A percentile compares a stretch with the other conserved stretches of the same genome.
Conservation (phyloP, 2,888 invertebrate genomes). For the Sussaba pulchella region DNA sequence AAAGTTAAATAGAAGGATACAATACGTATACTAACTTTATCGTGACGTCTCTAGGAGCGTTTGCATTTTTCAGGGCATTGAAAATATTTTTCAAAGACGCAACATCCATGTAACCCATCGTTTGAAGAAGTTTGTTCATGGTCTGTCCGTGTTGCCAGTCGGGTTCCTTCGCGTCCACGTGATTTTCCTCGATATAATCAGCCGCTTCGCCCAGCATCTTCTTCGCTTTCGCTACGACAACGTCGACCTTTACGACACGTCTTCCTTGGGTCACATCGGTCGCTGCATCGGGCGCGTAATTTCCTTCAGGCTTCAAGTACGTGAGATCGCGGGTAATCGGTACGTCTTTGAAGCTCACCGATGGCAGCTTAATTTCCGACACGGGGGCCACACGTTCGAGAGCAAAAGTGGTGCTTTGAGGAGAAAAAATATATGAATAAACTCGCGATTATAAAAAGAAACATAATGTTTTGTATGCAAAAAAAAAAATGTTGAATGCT, state of each 20-base stretch:
- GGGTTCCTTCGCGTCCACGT: constrained; percentile 78
- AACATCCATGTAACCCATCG: constrained; percentile 79
- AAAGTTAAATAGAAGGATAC: no score
- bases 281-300: constrained; percentile 69
- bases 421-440: constrained; percentile 19
- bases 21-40: constrained; percentile 69
- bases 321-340: constrained; percentile 73
- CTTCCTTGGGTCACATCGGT: constrained; percentile 81
- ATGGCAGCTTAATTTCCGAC: constrained; percentile 61
- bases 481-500: not conserved
- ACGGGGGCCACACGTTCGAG: constrained; percentile 73
- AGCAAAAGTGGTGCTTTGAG: constrained; percentile 80
- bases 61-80: constrained; percentile 62
- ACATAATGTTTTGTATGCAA: no score
- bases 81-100: constrained; percentile 78
- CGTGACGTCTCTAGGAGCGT: constrained; percentile 66
- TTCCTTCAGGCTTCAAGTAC: constrained; percentile 72
- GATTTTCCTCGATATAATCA: constrained; percentile 80
- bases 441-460: not conserved
- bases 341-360: constrained; percentile 64
- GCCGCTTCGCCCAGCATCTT: constrained; percentile 79
- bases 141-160: constrained; percentile 80
- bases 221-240: constrained; percentile 74
- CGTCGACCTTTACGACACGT: constrained; percentile 74
- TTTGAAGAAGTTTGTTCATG: constrained; percentile 78